Evolutionary conservation across 2,888 invertebrate species (phyloP), one percentile per base, ranked within the genome.

Genomic region (Eretmocerus hayati): DNA sequence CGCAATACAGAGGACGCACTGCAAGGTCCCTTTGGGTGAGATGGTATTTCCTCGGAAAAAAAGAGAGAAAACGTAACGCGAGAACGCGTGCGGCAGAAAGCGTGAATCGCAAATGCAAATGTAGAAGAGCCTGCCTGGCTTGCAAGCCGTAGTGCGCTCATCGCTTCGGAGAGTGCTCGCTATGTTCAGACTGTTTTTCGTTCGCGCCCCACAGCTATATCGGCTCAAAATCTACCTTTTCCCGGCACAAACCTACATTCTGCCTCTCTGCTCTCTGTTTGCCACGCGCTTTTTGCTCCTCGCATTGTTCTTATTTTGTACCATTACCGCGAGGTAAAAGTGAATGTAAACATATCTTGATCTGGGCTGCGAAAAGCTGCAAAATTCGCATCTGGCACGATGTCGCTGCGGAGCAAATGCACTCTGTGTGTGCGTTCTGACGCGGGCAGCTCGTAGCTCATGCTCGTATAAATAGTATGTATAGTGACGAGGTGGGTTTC

Each of bases 341-440:
- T 53, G 47, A 53, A 53, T 47, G 47, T 44, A 47, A 50, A 53
- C 38, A 44, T 53, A 53, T 53, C 53, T 53, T 46, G 53, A 53
- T 53, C 53, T 46, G 33, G 48, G 33, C 43, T 41, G 40, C 43
- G 45, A 35, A 45, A 48, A 52, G 39, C 52, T 46, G 42, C 48
- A 43, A 52, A 52, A 46, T 52, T 48, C 39, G 42, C 44, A 33
- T 45, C 37, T 26, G 43, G 37, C 41, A 1, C 21, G 32, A 15
- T 21, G 22, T 30, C 26, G 11, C 20, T 19, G n/a, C 33, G 22
- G 38, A 32, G 37, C 18, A 36, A 40, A 41, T 41, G 23, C 51
- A 16, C 23, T 33, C 19, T 8, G 32, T 37, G 42, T 26, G 18
- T 30, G 26, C 30, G 3, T n/a, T n/a, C 16, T n/a, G 35, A 20